phyloP scores from a whole-genome alignment of 2,113 vertebrate species.

The Tichodroma muraria region DNA sequence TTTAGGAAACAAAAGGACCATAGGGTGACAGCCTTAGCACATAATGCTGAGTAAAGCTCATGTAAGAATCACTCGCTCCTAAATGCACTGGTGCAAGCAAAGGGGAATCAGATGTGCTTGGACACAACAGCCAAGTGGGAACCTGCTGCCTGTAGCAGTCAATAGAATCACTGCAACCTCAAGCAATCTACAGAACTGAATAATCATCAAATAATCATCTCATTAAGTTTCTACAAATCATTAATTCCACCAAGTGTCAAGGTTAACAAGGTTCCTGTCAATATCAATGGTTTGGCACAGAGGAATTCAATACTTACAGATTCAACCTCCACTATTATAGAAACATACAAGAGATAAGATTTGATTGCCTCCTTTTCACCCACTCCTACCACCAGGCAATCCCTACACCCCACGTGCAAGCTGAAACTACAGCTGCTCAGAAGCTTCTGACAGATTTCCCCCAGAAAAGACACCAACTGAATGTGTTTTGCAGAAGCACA shows the following conservation, averaged over 20 bases:
- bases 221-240: neutral
- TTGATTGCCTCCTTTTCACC: neutral
- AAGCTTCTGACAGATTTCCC: neutral
- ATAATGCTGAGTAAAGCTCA: neutral
- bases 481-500: too few species aligned
- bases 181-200: neutral
- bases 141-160: neutral
- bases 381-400: neutral
- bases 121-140: neutral
- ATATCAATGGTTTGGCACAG: neutral
- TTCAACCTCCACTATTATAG: neutral
- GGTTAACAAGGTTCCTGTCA: constrained; percentile 7
- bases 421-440: neutral
- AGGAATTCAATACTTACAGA: constrained; percentile 1
- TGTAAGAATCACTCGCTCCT: neutral
- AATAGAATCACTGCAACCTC: neutral
- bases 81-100: neutral
- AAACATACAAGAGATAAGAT: neutral
- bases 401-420: neutral
- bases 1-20: neutral
- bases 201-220: neutral
- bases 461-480: neutral
- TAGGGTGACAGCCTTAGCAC: neutral
- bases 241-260: neutral
- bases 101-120: neutral